Base-by-base conservation (phyloP, 2,797 vertebrate genomes). In the Meda fulgida region DNA sequence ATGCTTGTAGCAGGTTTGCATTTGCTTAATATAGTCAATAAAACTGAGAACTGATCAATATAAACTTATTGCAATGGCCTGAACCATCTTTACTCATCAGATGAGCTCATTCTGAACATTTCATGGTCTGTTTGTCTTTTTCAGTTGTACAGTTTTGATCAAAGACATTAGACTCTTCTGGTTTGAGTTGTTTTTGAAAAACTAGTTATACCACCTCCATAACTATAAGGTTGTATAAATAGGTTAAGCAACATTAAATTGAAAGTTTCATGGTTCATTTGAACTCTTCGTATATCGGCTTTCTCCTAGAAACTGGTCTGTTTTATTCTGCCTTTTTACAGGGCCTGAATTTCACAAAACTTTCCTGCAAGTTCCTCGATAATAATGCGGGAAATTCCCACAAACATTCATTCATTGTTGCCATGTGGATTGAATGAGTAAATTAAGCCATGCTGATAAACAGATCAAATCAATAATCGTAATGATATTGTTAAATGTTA, bases 231-330 rank as follows among this genome's bases (percentile, higher is more conserved):
- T 5, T 31, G 72, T 63, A 34, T 65, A 73, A 80, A 80, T 29
- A 63, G 34, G 29, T 53, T 72, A 36, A 51, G 10, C 23, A 31
- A 34, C 34, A 5, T 60, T 78, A 10, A 18, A 38, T 58, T 26
- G 3, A 60, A 76, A 58, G 13, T 58, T 76, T 77, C 8, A 23
- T 73, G 53, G 66, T 78, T 21, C 7, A 87, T 83, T 92, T 83
- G 46, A 84, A 88, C 93, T 92, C 90, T 90, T 90, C 18, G 53
- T 83, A 72, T 53, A 80, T 91, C 88, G 88, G 84, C 88, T 21
- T 29, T 26, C 51, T 40, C 66, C 67, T 51, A 81, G 67, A 69
- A 67, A 1, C 13, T 34, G 19, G 7, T 11, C 13, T 71, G 40
- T 10, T 55, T 10, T 19, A 23, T 16, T 10, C 9, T 55, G 21